Evolutionary conservation across 2,797 vertebrate genomes (phyloP).

Genomic region (Rhincodon typus): DNA sequence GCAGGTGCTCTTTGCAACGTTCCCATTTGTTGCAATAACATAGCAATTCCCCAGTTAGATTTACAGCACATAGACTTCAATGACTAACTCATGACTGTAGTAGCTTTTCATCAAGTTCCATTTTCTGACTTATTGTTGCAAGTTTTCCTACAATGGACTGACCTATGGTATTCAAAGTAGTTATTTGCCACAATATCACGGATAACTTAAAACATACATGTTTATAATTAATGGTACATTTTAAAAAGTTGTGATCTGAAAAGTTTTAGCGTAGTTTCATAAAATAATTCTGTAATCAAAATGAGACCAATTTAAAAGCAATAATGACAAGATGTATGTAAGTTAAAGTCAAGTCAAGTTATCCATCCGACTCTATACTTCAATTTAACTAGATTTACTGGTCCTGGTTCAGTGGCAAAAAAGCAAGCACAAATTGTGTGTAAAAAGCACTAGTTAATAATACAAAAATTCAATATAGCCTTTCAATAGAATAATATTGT

Average conservation of each 20-base stretch:
- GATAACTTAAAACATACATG: background rate
- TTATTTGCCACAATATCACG: background rate
- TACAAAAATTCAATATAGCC: background rate
- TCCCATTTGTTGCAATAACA: conserved; percentile 41
- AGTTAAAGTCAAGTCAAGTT: background rate
- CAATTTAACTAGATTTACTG: background rate
- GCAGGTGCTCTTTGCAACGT: conserved; percentile 26
- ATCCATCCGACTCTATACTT: background rate
- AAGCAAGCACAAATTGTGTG: background rate
- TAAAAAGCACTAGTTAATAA: background rate
- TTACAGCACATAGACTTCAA: background rate
- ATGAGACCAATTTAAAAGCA: background rate
- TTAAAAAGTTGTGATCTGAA: background rate
- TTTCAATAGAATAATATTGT: background rate
- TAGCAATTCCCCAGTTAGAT: background rate
- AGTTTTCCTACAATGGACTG: background rate
- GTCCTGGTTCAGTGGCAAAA: background rate
- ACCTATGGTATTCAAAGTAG: background rate
- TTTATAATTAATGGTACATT: background rate
- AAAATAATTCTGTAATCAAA: background rate
- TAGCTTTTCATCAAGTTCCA: background rate
- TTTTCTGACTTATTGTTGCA: background rate
- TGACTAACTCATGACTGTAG: background rate
- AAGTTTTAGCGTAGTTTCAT: background rate
- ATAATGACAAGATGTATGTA: background rate